Base-by-base conservation (phyloP, 2,888 invertebrate species). In the Limnephilus auricula region DNA sequence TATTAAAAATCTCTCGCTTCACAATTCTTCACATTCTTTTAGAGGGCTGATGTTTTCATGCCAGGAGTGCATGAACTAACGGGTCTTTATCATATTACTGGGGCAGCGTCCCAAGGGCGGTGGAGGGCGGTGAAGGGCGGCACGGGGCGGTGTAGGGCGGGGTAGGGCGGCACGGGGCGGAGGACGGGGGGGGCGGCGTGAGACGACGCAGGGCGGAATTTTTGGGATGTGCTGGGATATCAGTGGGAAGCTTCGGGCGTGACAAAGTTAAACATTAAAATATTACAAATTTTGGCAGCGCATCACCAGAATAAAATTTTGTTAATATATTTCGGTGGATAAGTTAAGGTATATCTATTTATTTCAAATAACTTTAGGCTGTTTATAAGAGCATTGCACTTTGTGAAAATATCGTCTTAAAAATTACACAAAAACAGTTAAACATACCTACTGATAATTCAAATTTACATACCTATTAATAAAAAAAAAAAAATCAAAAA, bases 91-190 rank as follows among this genome's bases (percentile, higher is more conserved):
- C 12, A 25, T 84, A 18, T 84, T 32, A 84, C 37, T 37, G 3
- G 84, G 84, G 84, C 12, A 84, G 37, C 80, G 34, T 37, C 37
- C 12, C 32, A 40, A 84, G 84, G 34, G 84, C 34, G 88, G 78
- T 45, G 34, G 12, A n/a, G n/a, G n/a, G n/a, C n/a, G n/a, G n/a
- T n/a, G 5, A 3, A 32, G 88, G 88, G 83, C 90, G 84, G 83
- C 31, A 10, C 31, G 30, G 45, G 90, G 84, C 90, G 83, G 83
- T 34, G 40, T 25, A 37, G 84, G 90, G 90, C 90, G 85, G 83
- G 32, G 31, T 31, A 25, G 37, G 83, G 83, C 83, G 83, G 84
- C 40, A 37, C 10, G 37, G 32, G 84, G 32, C 83, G 83, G 83
- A 0, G 9, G 79, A 32, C 80, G 31, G 80, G 32, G 4, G 32